These are phyloP conservation scores for Cochlearius cochlearius DNA, from an alignment of 2,113 vertebrate genomes.

Conservation along the genomic window DNA sequence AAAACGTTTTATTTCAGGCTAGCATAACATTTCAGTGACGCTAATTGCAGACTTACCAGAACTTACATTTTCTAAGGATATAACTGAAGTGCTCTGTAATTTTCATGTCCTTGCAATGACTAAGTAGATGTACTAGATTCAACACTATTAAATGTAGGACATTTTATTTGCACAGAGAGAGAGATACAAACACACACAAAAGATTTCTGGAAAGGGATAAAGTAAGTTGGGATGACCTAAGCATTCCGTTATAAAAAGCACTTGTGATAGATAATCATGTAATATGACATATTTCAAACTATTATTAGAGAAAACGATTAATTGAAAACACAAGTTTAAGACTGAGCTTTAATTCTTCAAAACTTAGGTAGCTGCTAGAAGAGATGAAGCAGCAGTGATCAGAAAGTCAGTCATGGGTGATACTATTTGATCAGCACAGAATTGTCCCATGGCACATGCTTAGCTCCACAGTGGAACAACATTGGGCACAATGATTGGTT, in stretches of 20 bases:
- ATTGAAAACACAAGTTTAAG: not conserved
- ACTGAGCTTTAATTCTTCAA: not conserved
- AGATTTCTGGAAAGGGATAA: not conserved
- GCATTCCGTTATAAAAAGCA: not conserved
- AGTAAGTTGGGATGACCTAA: not conserved
- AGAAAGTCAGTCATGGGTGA: not conserved
- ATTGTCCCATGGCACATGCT: not conserved
- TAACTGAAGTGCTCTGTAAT: not conserved
- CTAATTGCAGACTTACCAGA: not conserved
- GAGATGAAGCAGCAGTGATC: not conserved
- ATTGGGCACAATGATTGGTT: not conserved
- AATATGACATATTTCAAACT: not conserved
- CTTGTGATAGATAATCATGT: not conserved
- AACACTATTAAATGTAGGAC: not conserved
- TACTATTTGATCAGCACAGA: not conserved
- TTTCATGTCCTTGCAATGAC: not conserved
- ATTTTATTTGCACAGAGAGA: not conserved
- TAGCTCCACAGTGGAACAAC: not conserved
- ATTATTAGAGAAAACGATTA: not conserved
- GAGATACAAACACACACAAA: not conserved
- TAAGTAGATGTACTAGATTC: not conserved
- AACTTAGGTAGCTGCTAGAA: not conserved
- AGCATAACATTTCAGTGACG: not conserved
- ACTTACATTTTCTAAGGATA: not conserved
- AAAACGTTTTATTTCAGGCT: not conserved